A percentile compares a stretch with the other conserved stretches of the same genome.
Evolutionary conservation across 2,888 invertebrate species (phyloP).

Genomic region (Platycheirus rosarum): DNA sequence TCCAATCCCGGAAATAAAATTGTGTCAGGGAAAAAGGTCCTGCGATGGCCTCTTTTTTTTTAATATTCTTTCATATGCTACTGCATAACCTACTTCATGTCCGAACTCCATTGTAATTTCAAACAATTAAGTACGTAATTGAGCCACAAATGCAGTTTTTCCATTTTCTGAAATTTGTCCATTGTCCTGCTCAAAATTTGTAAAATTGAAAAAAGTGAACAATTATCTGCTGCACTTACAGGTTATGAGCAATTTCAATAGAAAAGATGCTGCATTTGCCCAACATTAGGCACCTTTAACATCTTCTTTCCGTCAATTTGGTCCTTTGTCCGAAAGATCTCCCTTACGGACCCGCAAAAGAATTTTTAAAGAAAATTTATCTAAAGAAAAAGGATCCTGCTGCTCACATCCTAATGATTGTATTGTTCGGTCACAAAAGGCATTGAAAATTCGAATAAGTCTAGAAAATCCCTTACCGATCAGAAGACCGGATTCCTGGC

Average conservation of each 20-base stretch:
- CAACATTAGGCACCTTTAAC: conserved; percentile 62
- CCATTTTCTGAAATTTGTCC: conserved; percentile 4
- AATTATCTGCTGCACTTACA: conserved; percentile 31
- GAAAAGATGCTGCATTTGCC: conserved; percentile 42
- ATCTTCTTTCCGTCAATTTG: conserved; percentile 67
- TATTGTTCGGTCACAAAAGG: conserved; percentile 59
- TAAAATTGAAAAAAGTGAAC: conserved; percentile 18
- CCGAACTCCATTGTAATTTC: conserved; percentile 19
- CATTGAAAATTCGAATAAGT: conserved; percentile 48
- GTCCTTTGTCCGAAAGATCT: conserved; percentile 41
- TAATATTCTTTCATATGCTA: conserved; percentile 45
- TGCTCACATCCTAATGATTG: conserved; percentile 56
- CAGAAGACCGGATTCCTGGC: too few relatives aligned
- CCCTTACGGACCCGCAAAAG: not conserved
- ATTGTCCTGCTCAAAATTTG: conserved; percentile 51
- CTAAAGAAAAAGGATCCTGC: conserved; percentile 23
- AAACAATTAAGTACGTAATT: conserved; percentile 64
- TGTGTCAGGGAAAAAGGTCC: not conserved
- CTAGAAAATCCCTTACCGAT: conserved; percentile 35
- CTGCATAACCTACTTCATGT: conserved; percentile 22
- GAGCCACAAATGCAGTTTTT: conserved; percentile 52
- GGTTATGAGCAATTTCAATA: conserved; percentile 23
- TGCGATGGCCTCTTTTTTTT: conserved; percentile 26
- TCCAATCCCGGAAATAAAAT: conserved; percentile 36
- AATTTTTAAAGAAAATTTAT: conserved; percentile 3